Evolutionary conservation across 37 sponge, comb jelly and placozoan genomes (phyloP).

Genomic region (Geodia barretti): DNA sequence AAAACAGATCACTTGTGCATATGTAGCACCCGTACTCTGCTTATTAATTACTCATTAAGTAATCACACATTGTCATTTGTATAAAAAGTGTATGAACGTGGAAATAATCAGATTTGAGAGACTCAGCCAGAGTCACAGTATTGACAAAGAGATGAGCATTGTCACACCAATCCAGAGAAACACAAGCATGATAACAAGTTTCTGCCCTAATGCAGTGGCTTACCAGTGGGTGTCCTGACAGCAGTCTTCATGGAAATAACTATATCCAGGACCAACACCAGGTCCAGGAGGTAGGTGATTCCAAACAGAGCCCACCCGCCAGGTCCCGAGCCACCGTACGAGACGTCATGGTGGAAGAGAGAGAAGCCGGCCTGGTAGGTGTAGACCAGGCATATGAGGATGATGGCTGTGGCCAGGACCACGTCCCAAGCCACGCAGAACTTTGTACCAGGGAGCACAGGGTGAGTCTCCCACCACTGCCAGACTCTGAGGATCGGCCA

Average conservation of each 20-base stretch:
- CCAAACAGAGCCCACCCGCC: slow-evolving; percentile 22
- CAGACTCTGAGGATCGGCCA: slow-evolving; percentile 3
- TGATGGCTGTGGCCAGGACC: slow-evolving; percentile 1
- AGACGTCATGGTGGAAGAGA: slow-evolving; percentile 16
- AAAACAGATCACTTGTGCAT: no score
- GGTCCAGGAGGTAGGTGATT: slow-evolving; percentile 67
- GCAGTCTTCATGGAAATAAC: slow-evolving; percentile 65
- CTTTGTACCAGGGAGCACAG: slow-evolving; percentile 49
- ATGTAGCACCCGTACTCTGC: no score
- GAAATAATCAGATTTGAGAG: no score
- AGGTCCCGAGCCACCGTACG: slow-evolving; percentile 12
- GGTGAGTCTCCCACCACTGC: background rate
- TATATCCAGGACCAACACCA: slow-evolving; percentile 59
- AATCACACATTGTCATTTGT: no score
- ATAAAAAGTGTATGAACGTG: no score
- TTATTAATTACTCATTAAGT: no score
- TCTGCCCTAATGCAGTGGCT: background rate
- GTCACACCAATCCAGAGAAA: background rate
- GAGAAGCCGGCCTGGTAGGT: slow-evolving; percentile 68
- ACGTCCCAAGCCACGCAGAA: slow-evolving; percentile 45
- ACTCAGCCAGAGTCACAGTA: no score
- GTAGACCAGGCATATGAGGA: slow-evolving; percentile 40
- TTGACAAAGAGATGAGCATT: background rate
- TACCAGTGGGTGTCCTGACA: slow-evolving; percentile 53
- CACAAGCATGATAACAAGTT: background rate